A percentile compares a stretch with the other conserved stretches of the same genome.
These are phyloP conservation scores for Enteromius afrohamiltoni DNA, from an alignment of 2,797 vertebrate species.

Conservation along the genomic window DNA sequence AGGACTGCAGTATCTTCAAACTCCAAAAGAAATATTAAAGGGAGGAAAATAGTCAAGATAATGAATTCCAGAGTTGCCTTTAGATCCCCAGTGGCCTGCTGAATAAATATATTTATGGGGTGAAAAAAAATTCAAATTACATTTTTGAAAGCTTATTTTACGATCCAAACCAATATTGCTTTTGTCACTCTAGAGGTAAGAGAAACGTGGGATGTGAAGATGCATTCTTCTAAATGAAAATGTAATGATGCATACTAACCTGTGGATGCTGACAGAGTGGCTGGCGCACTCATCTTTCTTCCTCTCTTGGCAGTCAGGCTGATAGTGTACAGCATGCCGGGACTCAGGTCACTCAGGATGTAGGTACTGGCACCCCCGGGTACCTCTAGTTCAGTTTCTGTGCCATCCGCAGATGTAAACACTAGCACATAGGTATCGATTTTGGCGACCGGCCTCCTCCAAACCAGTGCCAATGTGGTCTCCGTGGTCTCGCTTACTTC, in stretches of 20 bases:
- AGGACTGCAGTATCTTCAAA: slow-evolving; percentile 28
- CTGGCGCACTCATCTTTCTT: slow-evolving; percentile 82
- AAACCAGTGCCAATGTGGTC: slow-evolving; percentile 83
- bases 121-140: background rate
- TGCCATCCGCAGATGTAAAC: slow-evolving; percentile 76
- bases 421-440: slow-evolving; percentile 87
- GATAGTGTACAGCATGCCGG: slow-evolving; percentile 87
- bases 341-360: slow-evolving; percentile 77
- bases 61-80: slow-evolving; percentile 14
- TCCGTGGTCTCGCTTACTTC: slow-evolving; percentile 80
- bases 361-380: slow-evolving; percentile 77
- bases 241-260: slow-evolving; percentile 76
- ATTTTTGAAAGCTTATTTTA: slow-evolving; percentile 8
- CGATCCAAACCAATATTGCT: slow-evolving; percentile 26
- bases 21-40: slow-evolving; percentile 55
- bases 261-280: slow-evolving; percentile 81
- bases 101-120: slow-evolving; percentile 36
- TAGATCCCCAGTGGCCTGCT: slow-evolving; percentile 10
- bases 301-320: slow-evolving; percentile 87
- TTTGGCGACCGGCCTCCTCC: slow-evolving; percentile 88
- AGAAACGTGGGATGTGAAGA: background rate
- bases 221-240: background rate
- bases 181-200: slow-evolving; percentile 9
- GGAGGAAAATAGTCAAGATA: slow-evolving; percentile 16
- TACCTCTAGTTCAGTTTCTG: slow-evolving; percentile 76